phyloP scores from a whole-genome alignment of 2,797 vertebrate genomes.

The Garrulus glandarius region DNA sequence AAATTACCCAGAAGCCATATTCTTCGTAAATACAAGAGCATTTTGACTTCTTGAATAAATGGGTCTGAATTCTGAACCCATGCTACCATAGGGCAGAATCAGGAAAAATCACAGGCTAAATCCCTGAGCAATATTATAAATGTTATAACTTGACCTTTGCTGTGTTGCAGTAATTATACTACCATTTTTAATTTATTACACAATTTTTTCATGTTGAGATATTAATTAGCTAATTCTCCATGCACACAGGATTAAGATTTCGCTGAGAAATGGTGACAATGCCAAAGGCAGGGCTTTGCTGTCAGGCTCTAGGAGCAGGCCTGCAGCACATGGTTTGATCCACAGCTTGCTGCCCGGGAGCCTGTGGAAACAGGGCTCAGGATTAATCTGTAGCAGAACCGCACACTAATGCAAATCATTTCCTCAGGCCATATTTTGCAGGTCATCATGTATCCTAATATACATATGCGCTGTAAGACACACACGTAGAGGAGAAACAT shows the following conservation, averaged over 20 bases:
- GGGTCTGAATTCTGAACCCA: neutral
- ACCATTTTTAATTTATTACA: neutral
- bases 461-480: neutral
- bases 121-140: neutral
- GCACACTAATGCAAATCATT: neutral
- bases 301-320: neutral
- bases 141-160: neutral
- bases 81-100: neutral
- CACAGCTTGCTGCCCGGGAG: fast-evolving
- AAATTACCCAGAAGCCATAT: neutral
- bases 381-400: neutral
- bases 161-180: neutral
- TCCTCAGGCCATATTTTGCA: neutral
- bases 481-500: neutral
- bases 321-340: neutral
- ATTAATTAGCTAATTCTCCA: neutral
- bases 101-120: neutral
- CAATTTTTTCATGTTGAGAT: neutral
- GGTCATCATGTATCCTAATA: neutral
- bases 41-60: neutral
- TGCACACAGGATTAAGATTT: neutral
- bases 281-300: neutral
- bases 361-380: neutral
- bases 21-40: neutral
- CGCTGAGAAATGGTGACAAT: neutral